Base-by-base conservation (phyloP, 2,888 invertebrate genomes). In the Tenthredo amoena region DNA sequence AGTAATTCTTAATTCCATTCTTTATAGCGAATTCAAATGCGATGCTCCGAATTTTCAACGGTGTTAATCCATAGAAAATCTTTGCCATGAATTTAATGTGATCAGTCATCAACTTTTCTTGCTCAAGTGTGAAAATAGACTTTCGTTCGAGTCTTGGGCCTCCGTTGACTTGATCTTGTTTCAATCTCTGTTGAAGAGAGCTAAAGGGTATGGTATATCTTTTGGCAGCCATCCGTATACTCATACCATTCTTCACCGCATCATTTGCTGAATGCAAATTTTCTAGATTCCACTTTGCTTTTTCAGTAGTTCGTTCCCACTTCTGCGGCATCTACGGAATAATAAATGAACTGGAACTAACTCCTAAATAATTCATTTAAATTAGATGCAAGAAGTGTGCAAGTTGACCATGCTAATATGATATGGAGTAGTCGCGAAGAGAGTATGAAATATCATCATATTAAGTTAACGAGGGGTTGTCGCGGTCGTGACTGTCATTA, bases 21-120 rank as follows among this genome's bases (percentile, higher is more conserved):
- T 86, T 87, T 85, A 87, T 89, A 37, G 89, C 89, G 31, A 88
- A 88, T 47, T 89, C 87, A 76, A 87, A 90, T 5, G 89, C 89
- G 18, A 89, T 62, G 47, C 86, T 72, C 18, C 89, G 87, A 21
- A 90, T 84, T 84, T 89, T 86, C 40, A 87, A 85, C 50, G 87
- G 86, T 83, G 89, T 89, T 26, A 90, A 84, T 21, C 89, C 89
- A 83, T 87, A 89, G 68, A 88, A 89, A n/a, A 89, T 65, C 55
- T 88, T 87, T 7, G 88, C 86, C 62, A 91, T 79, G 4, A 81
- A 12, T 31, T 87, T 76, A 71, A 90, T 86, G 34, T 88, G 87
- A 31, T 87, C 83, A 2, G 85, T 86, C 84, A 91, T 81, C 50
- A 82, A 55, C 72, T 85, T 84, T 86, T 90, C 90, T 86, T 90